These are phyloP conservation scores for Orientallactaga bullata DNA, from an alignment of 2,113 vertebrate species.

Conservation along the genomic window DNA sequence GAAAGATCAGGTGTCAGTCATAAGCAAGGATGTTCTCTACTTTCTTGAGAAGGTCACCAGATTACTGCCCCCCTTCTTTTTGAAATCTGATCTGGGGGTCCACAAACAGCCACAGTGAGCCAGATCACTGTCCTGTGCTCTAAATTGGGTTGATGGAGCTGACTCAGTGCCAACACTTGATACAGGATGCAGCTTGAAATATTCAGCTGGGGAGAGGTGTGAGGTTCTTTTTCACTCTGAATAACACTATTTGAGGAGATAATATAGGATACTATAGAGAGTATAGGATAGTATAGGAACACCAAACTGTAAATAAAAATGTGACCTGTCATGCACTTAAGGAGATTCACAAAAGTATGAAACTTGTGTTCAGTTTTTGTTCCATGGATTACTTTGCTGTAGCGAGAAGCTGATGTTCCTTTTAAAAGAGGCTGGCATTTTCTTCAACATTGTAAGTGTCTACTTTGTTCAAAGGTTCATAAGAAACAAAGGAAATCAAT, in stretches of 20 bases:
- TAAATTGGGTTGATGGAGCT: constrained; percentile 70
- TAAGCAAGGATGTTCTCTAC: constrained; percentile 57
- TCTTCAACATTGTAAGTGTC: constrained; percentile 18
- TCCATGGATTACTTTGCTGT: neutral
- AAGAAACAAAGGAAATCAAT: constrained; percentile 51
- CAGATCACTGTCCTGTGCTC: constrained; percentile 73
- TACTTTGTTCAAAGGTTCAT: constrained; percentile 23
- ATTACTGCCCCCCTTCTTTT: constrained; percentile 73
- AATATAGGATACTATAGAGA: too few relatives aligned
- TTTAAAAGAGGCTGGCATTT: constrained; percentile 6
- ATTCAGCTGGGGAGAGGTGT: constrained; percentile 44
- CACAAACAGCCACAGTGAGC: constrained; percentile 70
- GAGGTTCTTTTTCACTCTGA: constrained; percentile 52
- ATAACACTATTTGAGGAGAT: constrained; percentile 48
- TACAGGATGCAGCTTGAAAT: constrained; percentile 79
- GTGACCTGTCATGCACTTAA: constrained; percentile 14
- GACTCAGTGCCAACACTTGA: constrained; percentile 64
- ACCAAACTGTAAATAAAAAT: constrained; percentile 59
- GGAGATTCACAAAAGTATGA: neutral
- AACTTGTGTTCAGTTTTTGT: constrained; percentile 21
- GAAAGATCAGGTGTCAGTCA: constrained; percentile 72
- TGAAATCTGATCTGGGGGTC: constrained; percentile 76
- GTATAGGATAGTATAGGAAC: constrained; percentile 19
- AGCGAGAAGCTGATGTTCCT: constrained; percentile 31
- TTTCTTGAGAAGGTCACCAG: constrained; percentile 78